Base-by-base conservation (phyloP, 2,888 invertebrate species). In the Saturnia japonica region DNA sequence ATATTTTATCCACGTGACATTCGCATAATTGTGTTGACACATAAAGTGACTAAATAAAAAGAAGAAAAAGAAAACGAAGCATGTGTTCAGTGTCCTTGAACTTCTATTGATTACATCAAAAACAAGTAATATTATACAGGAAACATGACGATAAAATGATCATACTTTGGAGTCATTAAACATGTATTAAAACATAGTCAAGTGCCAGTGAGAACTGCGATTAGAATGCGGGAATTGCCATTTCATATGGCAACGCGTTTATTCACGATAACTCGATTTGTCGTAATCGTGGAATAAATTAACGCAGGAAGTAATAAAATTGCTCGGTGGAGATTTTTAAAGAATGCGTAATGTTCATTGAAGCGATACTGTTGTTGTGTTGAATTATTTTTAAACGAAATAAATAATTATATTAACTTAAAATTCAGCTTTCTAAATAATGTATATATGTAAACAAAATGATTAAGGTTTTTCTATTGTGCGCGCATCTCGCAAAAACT, bases 221-320 rank as follows among this genome's bases (percentile, higher is more conserved):
- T 64, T 64, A 64, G 19, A 40, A 64, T 64, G 64, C 64, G 64
- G 34, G 64, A 64, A 40, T 40, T 64, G 64, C 64, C 40, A 64
- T 64, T 40, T 40, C 40, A 64, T 40, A 64, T 64, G 64, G 64
- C 64, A 64, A n/a, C 2, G 40, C 19, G n/a, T n/a, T 40, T 40
- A 40, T 40, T 64, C 64, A 64, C 64, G 64, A 40, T 64, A 64
- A 12, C 64, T 64, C 64, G 40, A 7, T 64, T 64, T 64, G 40
- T 40, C 19, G 64, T 64, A 64, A 64, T 40, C 40, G 40, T 64
- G 64, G 64, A 64, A 64, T 64, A 40, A 40, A 64, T 64, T 64
- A 64, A 64, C 34, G 8, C 64, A 64, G 64, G 64, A 40, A 64
- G 64, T 64, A 34, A 40, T 64, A 64, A 64, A 64, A 40, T 19